Evolutionary conservation across 2,888 invertebrate species (phyloP).

Genomic region (Rhaphigaster nebulosa): DNA sequence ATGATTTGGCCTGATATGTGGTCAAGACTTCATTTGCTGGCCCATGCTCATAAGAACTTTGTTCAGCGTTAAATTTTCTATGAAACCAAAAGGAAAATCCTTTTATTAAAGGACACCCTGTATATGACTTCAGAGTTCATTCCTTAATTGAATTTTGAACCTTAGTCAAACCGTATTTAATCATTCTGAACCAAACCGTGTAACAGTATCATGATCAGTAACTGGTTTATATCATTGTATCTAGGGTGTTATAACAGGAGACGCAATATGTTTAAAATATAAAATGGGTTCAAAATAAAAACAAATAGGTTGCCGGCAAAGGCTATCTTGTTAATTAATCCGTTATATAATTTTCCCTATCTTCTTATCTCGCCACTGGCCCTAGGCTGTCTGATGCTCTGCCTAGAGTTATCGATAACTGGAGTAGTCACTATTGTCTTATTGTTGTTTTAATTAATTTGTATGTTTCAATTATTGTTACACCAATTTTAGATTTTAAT

Average conservation of each 20-base stretch:
- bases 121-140: not conserved
- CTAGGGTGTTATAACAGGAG: constrained; percentile 1
- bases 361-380: not conserved
- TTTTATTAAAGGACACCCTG: too few relatives aligned
- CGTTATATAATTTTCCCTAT: constrained; percentile 30
- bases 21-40: too few relatives aligned
- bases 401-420: not conserved
- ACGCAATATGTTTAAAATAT: constrained; percentile 44
- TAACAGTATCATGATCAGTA: constrained; percentile 2
- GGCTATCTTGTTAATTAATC: constrained; percentile 40
- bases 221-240: constrained; percentile 35
- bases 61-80: too few relatives aligned
- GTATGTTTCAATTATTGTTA: constrained; percentile 31
- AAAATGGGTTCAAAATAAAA: constrained; percentile 28
- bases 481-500: not conserved
- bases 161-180: not conserved
- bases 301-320: constrained; percentile 47
- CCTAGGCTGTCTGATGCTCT: constrained; percentile 41
- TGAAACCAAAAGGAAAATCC: too few relatives aligned
- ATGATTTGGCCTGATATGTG: too few relatives aligned
- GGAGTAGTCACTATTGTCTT: constrained; percentile 17
- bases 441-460: constrained; percentile 5
- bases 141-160: not conserved
- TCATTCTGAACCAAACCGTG: not conserved
- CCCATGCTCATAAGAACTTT: too few relatives aligned